Evolutionary conservation across 2,888 invertebrate species (phyloP).

Genomic region (Drosophila limbata): DNA sequence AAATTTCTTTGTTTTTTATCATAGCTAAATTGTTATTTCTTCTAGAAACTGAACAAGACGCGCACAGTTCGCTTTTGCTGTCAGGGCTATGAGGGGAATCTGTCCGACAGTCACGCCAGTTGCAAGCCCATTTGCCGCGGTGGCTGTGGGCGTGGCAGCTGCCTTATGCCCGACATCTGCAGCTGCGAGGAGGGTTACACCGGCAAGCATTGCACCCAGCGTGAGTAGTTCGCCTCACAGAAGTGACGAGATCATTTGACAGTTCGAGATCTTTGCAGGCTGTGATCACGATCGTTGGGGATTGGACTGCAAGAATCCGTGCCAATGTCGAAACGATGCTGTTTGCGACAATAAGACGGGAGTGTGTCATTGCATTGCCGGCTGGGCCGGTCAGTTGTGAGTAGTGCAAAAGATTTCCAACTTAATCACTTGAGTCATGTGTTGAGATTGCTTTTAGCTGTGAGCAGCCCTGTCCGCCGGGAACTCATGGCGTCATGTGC

Average conservation of each 20-base stretch:
- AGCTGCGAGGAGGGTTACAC: slow-evolving; percentile 87
- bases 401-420: slow-evolving; percentile 44
- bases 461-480: slow-evolving; percentile 82
- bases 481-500: slow-evolving; percentile 84
- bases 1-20: not conserved
- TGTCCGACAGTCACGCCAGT: slow-evolving; percentile 82
- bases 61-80: slow-evolving; percentile 91
- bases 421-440: not conserved
- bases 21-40: slow-evolving; percentile 37
- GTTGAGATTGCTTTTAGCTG: slow-evolving; percentile 68
- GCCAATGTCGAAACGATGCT: slow-evolving; percentile 88
- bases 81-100: slow-evolving; percentile 88
- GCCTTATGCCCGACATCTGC: slow-evolving; percentile 88
- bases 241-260: not conserved
- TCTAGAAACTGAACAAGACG: slow-evolving; percentile 89
- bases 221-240: slow-evolving; percentile 61
- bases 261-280: slow-evolving; percentile 85
- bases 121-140: slow-evolving; percentile 85
- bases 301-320: slow-evolving; percentile 89
- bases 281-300: slow-evolving; percentile 91
- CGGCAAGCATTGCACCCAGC: slow-evolving; percentile 83
- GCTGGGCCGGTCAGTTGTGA: slow-evolving; percentile 90
- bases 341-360: slow-evolving; percentile 89
- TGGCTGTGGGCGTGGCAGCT: slow-evolving; percentile 86
- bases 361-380: slow-evolving; percentile 88